These are phyloP conservation scores for Vicugna pacos DNA, from an alignment of 2,113 vertebrate genomes.

Conservation along the genomic window DNA sequence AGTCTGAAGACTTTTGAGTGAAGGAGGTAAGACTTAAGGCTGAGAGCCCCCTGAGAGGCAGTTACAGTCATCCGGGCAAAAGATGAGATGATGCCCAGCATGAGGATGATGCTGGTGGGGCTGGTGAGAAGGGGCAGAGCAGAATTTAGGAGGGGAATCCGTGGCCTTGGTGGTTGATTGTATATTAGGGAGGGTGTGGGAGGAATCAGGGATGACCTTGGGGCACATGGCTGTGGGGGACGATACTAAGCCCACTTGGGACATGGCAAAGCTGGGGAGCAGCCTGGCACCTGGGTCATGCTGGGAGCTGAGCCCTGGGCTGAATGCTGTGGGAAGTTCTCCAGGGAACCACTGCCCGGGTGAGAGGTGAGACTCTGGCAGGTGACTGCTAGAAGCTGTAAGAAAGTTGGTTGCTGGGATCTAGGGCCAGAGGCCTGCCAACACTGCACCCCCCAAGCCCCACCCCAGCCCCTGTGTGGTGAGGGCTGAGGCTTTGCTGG, in stretches of 20 bases:
- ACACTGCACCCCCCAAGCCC: fast-evolving
- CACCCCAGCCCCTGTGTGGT: background rate
- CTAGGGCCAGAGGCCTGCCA: background rate
- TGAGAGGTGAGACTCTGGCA: background rate
- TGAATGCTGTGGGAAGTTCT: background rate
- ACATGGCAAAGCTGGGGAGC: background rate
- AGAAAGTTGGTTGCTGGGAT: background rate
- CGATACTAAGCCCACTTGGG: background rate
- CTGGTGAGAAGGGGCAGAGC: background rate
- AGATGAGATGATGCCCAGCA: background rate
- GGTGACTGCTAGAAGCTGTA: background rate
- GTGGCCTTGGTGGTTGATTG: background rate
- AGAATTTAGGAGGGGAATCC: background rate
- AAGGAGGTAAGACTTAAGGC: background rate
- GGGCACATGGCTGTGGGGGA: background rate
- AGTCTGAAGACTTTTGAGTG: background rate
- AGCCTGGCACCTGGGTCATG: background rate
- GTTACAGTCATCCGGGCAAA: background rate
- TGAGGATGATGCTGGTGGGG: no score
- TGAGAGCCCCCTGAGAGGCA: background rate
- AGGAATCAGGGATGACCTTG: background rate
- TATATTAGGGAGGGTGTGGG: background rate
- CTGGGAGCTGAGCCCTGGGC: background rate
- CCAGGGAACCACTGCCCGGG: background rate
- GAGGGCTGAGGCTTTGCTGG: background rate